A percentile compares a stretch with the other conserved stretches of the same genome.
These are phyloP conservation scores for Nerophis lumbriciformis DNA, from an alignment of 2,113 vertebrate species.

Conservation along the genomic window DNA sequence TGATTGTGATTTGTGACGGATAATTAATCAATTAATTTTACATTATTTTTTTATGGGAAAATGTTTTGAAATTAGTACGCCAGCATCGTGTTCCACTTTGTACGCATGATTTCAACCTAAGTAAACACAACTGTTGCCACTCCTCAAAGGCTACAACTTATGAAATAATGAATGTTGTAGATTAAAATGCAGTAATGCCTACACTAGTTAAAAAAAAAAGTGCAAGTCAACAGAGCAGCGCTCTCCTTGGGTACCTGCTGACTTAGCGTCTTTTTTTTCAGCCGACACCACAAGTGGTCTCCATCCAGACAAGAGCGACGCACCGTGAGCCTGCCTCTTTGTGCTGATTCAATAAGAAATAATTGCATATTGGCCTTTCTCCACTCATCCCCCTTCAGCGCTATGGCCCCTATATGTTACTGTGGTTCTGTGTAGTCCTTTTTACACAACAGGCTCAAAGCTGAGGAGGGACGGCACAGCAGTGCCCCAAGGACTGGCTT, in stretches of 20 bases:
- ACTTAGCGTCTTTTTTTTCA: constrained; percentile 46
- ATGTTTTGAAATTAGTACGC: no score
- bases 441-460: constrained; percentile 24
- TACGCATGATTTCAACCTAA: no score
- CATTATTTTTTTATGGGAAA: no score
- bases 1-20: no score
- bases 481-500: background rate
- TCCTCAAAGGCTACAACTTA: no score
- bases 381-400: constrained; percentile 29
- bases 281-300: constrained; percentile 52
- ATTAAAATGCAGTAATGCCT: constrained; percentile 35
- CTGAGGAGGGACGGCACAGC: constrained; percentile 21
- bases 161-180: no score
- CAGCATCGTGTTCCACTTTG: no score
- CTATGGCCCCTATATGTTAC: constrained; percentile 24
- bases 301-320: constrained; percentile 46
- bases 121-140: no score
- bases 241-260: constrained; percentile 41
- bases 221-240: constrained; percentile 16
- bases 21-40: no score
- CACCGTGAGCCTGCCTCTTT: constrained; percentile 46
- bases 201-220: constrained; percentile 2
- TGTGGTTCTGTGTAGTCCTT: constrained; percentile 27
- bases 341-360: constrained; percentile 69
- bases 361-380: constrained; percentile 56